Evolutionary conservation across 2,113 vertebrate genomes (phyloP).

Genomic region (Pachycephala philippinensis): DNA sequence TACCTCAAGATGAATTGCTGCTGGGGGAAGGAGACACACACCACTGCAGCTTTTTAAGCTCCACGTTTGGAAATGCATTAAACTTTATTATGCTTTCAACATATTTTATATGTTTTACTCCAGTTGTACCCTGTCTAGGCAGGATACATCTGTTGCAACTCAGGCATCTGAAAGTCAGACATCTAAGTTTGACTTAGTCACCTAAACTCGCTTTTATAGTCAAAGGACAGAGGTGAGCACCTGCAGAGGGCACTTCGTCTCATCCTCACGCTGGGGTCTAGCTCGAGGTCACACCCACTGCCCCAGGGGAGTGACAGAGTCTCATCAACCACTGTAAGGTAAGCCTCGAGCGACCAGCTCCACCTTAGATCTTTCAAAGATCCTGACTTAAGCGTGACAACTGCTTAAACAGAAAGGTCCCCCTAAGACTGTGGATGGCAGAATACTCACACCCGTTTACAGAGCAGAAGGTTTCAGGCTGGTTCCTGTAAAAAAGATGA

Average conservation of each 20-base stretch:
- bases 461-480: neutral
- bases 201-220: neutral
- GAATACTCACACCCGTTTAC: neutral
- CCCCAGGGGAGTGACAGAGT: neutral
- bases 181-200: neutral
- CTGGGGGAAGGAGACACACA: neutral
- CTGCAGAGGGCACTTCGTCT: neutral
- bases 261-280: accelerated
- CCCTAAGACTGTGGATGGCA: neutral
- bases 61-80: neutral
- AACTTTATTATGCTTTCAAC: neutral
- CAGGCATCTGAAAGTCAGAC: neutral
- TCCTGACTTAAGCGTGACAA: neutral
- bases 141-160: neutral
- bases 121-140: neutral
- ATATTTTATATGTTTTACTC: neutral
- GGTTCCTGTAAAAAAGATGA: neutral
- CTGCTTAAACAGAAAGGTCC: neutral
- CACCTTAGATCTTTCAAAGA: neutral
- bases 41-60: neutral
- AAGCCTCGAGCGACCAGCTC: accelerated
- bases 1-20: neutral
- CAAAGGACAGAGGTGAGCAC: neutral
- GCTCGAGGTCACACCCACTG: neutral
- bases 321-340: neutral